Evolutionary conservation across 1,140 invertebrate species (phyloP).

Genomic region (Drosophila pandora): DNA sequence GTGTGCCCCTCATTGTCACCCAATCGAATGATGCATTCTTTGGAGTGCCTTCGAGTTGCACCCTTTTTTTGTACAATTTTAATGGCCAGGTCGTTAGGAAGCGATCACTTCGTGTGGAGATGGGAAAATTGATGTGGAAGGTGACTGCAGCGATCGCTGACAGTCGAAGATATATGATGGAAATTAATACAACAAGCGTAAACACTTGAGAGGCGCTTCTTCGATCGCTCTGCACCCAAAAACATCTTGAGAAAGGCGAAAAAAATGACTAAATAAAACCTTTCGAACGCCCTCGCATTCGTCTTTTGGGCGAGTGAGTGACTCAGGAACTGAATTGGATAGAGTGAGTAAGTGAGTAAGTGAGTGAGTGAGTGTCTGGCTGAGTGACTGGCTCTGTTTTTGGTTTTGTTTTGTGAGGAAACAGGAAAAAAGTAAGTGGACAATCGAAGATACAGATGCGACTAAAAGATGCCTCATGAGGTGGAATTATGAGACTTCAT

Average conservation of each 20-base stretch:
- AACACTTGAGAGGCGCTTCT: slow-evolving; percentile 73
- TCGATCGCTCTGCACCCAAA: slow-evolving; percentile 35
- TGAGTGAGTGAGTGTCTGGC: slow-evolving; percentile 17
- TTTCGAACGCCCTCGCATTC: slow-evolving; percentile 17
- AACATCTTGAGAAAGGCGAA: neutral
- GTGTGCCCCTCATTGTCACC: neutral
- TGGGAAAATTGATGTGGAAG: slow-evolving; percentile 12
- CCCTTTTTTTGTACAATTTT: neutral
- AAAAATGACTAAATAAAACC: slow-evolving; percentile 4
- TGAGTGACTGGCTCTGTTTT: slow-evolving; percentile 24
- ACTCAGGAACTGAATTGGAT: neutral
- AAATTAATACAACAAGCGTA: slow-evolving; percentile 80
- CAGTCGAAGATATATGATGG: slow-evolving; percentile 73
- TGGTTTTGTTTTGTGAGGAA: slow-evolving; percentile 25
- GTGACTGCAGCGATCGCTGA: slow-evolving; percentile 43
- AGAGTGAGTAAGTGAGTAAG: neutral
- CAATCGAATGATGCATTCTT: neutral
- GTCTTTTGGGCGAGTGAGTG: neutral
- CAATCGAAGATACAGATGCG: neutral
- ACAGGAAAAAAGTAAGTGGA: slow-evolving; percentile 2
- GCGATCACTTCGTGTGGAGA: slow-evolving; percentile 10
- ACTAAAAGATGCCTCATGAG: neutral
- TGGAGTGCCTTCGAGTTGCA: neutral
- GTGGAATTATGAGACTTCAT: no score
- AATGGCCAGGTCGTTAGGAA: slow-evolving; percentile 52